Evolutionary conservation across 2,113 vertebrate species (phyloP), one percentile per base, ranked within the genome.

Genomic region (Periophthalmodon schlosseri): DNA sequence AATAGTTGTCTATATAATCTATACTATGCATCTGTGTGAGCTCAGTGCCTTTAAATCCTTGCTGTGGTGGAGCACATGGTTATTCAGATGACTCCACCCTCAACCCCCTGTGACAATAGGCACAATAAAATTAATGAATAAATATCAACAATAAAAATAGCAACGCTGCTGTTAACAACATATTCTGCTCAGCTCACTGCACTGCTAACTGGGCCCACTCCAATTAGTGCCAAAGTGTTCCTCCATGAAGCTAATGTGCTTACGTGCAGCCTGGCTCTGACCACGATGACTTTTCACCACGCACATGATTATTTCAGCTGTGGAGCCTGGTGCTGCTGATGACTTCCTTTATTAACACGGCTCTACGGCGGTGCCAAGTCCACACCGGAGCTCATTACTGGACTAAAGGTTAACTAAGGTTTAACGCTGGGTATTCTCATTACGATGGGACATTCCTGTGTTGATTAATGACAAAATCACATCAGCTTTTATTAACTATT

Each of bases 371-470:
- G 52, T 73, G 65, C 56, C 14, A 20, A 44, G 68, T 20, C 75
- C 56, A 15, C 6, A 20, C 50, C 77, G 44, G 23, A 70, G 64
- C 67, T 68, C 64, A 72, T 79, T 72, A 83, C 70, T 80, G 52
- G 67, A 73, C 68, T 24, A 65, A 87, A 85, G 81, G 81, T 89
- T 83, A 85, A 85, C 67, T 70, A 66, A 21, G 63, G 68, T 84
- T 87, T 79, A 80, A 82, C 74, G 80, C 34, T 44, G 65, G 36
- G 61, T 76, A 72, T 76, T 71, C 75, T 86, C 72, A 84, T 88
- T 86, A 77, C 56, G 65, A 23, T 5, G 63, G 28, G 78, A 57
- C 47, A 68, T 46, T 78, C 68, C 24, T 1, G 68, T 28, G 52
- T 39, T 36, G 64, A 79, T 85, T 75, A 75, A 46, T 52, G 12